Percentiles rank a stretch among this genome's conserved stretches.
Evolutionary conservation across 2,113 vertebrate genomes (phyloP).

Genomic region (Bambusicola thoracicus): DNA sequence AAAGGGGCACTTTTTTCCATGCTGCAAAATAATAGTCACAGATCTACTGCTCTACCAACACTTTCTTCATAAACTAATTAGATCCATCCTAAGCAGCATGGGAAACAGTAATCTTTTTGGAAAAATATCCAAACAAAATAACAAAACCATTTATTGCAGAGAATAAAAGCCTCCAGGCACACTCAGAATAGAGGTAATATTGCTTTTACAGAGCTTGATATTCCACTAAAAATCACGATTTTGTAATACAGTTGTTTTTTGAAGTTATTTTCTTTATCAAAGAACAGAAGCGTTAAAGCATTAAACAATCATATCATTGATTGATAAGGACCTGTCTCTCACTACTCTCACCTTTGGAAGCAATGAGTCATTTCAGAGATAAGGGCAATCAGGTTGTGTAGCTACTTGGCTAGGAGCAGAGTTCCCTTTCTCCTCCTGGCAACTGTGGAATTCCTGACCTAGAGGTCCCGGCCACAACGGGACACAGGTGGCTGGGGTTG

Average conservation of each 20-base stretch:
- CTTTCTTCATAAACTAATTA: background rate
- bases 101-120: background rate
- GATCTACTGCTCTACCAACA: background rate
- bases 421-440: background rate
- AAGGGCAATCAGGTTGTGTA: background rate
- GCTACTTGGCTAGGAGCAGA: background rate
- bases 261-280: background rate
- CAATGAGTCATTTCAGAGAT: background rate
- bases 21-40: background rate
- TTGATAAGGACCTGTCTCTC: background rate
- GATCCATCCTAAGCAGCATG: background rate
- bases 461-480: background rate
- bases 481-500: accelerated
- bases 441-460: background rate
- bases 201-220: background rate
- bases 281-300: background rate
- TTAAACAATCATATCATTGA: background rate
- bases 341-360: background rate
- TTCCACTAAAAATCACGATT: background rate
- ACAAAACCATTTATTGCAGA: background rate
- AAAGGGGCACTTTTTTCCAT: background rate
- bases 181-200: background rate
- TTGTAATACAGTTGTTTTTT: background rate
- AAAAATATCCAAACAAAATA: background rate
- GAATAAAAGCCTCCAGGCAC: background rate